Conservation (phyloP, 2,888 invertebrate species). For the Selenia dentaria region DNA sequence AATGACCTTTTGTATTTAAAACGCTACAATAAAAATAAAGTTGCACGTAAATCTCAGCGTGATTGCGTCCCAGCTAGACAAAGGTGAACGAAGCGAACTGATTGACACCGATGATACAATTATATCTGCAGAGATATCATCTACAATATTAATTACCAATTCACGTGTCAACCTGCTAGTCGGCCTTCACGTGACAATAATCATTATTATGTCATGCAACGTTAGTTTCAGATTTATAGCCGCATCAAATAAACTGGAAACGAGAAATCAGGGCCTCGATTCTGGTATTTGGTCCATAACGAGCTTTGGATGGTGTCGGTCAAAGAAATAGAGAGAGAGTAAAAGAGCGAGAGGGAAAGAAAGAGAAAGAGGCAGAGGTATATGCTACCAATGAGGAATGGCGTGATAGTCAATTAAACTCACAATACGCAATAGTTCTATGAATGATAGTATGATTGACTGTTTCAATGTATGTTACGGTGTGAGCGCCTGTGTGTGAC, state of each 20-base stretch:
- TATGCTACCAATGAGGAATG: no score
- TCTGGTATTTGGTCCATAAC: no score
- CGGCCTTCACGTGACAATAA: conserved; percentile 23
- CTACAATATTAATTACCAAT: conserved; percentile 16
- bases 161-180: conserved; percentile 23
- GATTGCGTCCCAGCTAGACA: not conserved
- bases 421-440: no score
- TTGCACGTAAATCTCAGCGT: conserved; percentile 1
- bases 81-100: conserved; percentile 3
- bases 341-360: no score
- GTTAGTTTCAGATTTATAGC: conserved; percentile 1
- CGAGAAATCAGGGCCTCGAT: not conserved
- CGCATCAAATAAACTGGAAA: not conserved
- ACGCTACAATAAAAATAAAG: conserved; percentile 1
- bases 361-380: no score
- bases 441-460: no score
- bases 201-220: conserved; percentile 12
- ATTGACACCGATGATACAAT: conserved; percentile 13
- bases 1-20: conserved; percentile 44
- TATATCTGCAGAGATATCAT: conserved; percentile 5
- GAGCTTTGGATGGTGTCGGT: no score
- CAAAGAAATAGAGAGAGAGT: no score
- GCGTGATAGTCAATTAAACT: no score
- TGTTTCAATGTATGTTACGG: no score
- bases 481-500: no score